Base-by-base conservation (phyloP, 2,113 vertebrate genomes). In the Turdus rufiventris region DNA sequence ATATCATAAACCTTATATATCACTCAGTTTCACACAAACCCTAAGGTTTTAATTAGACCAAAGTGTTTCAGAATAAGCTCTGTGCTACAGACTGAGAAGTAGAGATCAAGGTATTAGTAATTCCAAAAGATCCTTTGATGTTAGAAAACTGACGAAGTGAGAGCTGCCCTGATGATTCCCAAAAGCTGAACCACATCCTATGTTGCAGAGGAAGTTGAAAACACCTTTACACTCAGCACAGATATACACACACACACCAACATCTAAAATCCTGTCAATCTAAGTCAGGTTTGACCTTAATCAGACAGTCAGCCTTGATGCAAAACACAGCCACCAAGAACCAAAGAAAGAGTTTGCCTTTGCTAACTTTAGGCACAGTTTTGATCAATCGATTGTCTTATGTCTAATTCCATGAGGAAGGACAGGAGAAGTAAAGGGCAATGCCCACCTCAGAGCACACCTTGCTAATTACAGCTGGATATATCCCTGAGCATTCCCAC, bases 31-130 rank as follows among this genome's bases (percentile, higher is more conserved):
- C 24, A 40, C 70, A 62, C 26, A 85, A 80, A 76, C 28, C 38
- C 94, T 73, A 92, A 93, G 76, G 91, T 92, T 96, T 96, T 93
- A 94, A 95, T 93, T 96, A 96, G 67, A 80, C 56, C 43, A 86
- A 54, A 94, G 60, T 8, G 6, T 88, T 94, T 83, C 67, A 85
- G 58, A 83, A 88, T 80, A 90, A 90, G 78, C 20, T 61, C 63
- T 76, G 67, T 73, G 79, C 31, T 92, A 80, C 82, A 95, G 76
- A 84, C 45, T 89, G 47, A 93, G 74, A 91, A 91, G 50, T 79
- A 12, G 53, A 95, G 91, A 95, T 94, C 83, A 96, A 95, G 92
- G 78, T 94, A 92, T 74, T 85, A 95, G 42, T 48, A 90, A 88
- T 83, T 78, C 92, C 75, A 86, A 88, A 90, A 26, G 63, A 80